Evolutionary conservation across 2,888 invertebrate genomes (phyloP), one percentile per base, ranked within the genome.

Genomic region (Willowsia nigromaculata): DNA sequence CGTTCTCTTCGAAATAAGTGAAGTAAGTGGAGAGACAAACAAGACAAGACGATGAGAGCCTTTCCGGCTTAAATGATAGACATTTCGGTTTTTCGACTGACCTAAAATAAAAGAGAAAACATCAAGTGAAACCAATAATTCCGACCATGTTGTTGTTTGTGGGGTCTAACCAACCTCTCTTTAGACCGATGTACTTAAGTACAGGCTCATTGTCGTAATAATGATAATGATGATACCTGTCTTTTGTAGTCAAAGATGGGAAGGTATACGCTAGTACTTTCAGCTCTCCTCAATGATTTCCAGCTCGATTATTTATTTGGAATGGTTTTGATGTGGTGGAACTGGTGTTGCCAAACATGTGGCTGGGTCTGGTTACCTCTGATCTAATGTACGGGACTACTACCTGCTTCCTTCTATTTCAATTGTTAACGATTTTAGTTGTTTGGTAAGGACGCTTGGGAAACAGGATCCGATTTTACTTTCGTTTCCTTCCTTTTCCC

Each of bases 61-160:
- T 76, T 76, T 18, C 30, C 30, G 53, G 68, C 50, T 76, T n/a
- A 85, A 85, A 85, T 62, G 62, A 76, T 76, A 22, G 85, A 47
- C 33, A 43, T 85, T 84, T 59, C 18, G 62, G 40, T 62, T 62
- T 81, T 59, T 65, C 59, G 76, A 78, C 59, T 76, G 85, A 76
- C 85, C 85, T 62, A 50, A 83, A 59, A 68, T 18, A 40, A 33
- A 68, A 81, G 18, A 13, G 43, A 30, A 83, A 68, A 47, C 59
- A 25, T 59, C 47, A 68, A 53, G 84, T 71, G 85, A 76, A 76
- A 76, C 85, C 85, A 62, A 62, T 76, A 85, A 85, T 74, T 85
- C 43, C 18, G 9, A 5, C 74, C 25, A 37, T 15, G 11, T 65
- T 27, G 74, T 56, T 62, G 30, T 56, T 30, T 25, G 22, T 53